Evolutionary conservation across 2,888 invertebrate species (phyloP), one percentile per base, ranked within the genome.

Genomic region (Acrobasis consociella): DNA sequence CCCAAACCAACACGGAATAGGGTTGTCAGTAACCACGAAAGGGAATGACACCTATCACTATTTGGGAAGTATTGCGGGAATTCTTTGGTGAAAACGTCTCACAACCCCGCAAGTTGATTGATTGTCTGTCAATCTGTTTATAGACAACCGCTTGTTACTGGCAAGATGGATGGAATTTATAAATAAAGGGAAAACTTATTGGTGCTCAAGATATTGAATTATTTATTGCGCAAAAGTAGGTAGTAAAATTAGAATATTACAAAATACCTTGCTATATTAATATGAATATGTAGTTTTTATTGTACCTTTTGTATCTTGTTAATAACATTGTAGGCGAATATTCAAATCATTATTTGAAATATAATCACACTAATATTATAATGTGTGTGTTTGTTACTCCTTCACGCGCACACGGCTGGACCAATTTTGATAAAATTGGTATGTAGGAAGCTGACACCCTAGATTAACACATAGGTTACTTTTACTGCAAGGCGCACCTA

Each of bases 51-150:
- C 17, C 39, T 42, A 56, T 42, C 16, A 15, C 53, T 38, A 55
- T 56, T 56, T 52, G 3, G 17, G 17, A 13, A 10, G 16, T 22
- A 13, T 56, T 56, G 56, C 42, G n/a, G 15, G 10, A 22, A 17
- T 56, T 56, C 56, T 56, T 56, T 13, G 22, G 42, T 17, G 42
- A 16, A 49, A 50, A 56, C 22, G 31, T 49, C 16, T n/a, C 49
- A 5, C 7, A 9, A 37, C 37, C 16, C 37, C 49, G 10, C 7
- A 3, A 37, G 0, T 22, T 56, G 60, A 60, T 60, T n/a, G 60
- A 60, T 39, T 60, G 60, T 50, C 60, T 51, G 60, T 60, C 50
- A 17, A 50, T 49, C 38, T 60, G 38, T 60, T 60, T 51, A 60
- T 50, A 49, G 59, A 49, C 55, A 59, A 59, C 58, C 49, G 37